Conservation (phyloP, 2,888 invertebrate species). For the Platynereis dumerilii region DNA sequence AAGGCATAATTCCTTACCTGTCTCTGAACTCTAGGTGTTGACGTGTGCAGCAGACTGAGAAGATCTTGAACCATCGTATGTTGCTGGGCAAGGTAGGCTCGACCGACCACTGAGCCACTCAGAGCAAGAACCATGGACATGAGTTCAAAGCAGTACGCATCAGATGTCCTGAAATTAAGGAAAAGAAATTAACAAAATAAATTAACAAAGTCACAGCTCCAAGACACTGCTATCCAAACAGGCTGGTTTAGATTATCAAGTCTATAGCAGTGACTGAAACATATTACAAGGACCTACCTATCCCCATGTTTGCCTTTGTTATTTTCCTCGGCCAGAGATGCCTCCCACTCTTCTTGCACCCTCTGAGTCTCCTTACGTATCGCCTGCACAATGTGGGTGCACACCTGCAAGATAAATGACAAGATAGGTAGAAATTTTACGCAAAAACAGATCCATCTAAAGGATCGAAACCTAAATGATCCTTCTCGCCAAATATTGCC, state of each 20-base stretch:
- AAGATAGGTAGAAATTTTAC: background rate
- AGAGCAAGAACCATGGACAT: slow-evolving; percentile 91
- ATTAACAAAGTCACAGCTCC: too few species aligned
- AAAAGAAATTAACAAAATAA: too few species aligned
- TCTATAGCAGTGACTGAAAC: too few species aligned
- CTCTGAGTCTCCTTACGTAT: slow-evolving; percentile 87
- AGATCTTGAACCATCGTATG: slow-evolving; percentile 84
- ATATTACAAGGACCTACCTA: slow-evolving; percentile 13
- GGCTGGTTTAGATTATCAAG: too few species aligned
- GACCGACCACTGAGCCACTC: slow-evolving; percentile 89
- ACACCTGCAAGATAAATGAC: slow-evolving; percentile 69
- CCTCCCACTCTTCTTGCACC: slow-evolving; percentile 91
- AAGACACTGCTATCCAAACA: too few species aligned
- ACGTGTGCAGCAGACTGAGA: slow-evolving; percentile 86
- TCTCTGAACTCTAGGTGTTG: slow-evolving; percentile 91
- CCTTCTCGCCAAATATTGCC: too few species aligned
- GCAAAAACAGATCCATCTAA: too few species aligned
- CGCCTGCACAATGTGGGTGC: slow-evolving; percentile 76
- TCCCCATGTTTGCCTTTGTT: slow-evolving; percentile 6
- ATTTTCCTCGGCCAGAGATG: slow-evolving; percentile 39
- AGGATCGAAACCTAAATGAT: too few species aligned
- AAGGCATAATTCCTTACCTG: slow-evolving; percentile 70
- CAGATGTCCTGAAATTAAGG: slow-evolving; percentile 64
- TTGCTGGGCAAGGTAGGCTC: slow-evolving; percentile 89
- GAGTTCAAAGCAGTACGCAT: slow-evolving; percentile 98